Evolutionary conservation across 2,797 vertebrate genomes (phyloP).

Genomic region (Trematomus bernacchii): DNA sequence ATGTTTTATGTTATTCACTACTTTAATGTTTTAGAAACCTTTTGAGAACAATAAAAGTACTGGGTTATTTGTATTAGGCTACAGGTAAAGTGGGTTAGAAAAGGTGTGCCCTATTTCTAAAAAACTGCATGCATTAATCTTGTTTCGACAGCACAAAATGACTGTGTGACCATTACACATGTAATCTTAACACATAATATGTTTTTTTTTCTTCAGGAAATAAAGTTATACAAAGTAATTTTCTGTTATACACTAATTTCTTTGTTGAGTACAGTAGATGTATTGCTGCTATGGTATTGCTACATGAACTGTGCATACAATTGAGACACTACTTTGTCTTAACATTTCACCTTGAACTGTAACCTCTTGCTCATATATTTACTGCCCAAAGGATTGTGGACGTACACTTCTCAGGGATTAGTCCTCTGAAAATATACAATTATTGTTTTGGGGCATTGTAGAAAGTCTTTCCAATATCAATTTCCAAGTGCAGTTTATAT

Average conservation of each 20-base stretch:
- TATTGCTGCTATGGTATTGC: no score
- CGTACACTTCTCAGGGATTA: not conserved
- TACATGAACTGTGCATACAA: no score
- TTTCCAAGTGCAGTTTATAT: conserved; percentile 9
- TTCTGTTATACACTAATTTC: conserved; percentile 6
- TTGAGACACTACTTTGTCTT: no score
- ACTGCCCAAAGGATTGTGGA: no score
- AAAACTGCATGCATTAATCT: not conserved
- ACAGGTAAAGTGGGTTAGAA: not conserved
- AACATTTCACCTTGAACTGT: no score
- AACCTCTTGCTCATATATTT: no score
- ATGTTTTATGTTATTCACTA: not conserved
- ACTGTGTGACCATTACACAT: not conserved
- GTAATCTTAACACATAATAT: not conserved
- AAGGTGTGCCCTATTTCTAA: not conserved
- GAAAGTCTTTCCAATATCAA: not conserved
- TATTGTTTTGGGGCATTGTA: not conserved
- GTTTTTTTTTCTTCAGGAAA: no score
- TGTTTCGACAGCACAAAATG: not conserved
- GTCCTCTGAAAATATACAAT: not conserved
- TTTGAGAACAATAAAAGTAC: not conserved
- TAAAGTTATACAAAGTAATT: conserved; percentile 11
- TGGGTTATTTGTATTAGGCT: not conserved
- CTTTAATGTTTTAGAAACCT: not conserved
- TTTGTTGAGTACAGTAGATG: not conserved